Conservation (phyloP, 2,797 vertebrate species). For the Gambelia wislizenii region DNA sequence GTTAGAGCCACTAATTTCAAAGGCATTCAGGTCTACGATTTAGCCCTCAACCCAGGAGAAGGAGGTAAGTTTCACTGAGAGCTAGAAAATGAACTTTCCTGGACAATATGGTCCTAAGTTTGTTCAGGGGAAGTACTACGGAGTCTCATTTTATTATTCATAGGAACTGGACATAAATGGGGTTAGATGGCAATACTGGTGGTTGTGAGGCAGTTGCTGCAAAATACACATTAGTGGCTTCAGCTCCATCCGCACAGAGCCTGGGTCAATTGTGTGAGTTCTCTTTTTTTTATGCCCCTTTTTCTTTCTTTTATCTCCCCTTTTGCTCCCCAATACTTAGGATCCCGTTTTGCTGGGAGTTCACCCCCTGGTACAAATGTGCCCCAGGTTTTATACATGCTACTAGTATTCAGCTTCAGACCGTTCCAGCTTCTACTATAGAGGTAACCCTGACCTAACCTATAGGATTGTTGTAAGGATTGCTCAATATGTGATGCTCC, state of each 20-base stretch:
- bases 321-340: not conserved
- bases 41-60: not conserved
- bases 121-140: not conserved
- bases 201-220: not conserved
- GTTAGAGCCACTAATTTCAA: not conserved
- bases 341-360: not conserved
- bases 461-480: no score
- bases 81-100: not conserved
- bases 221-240: not conserved
- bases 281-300: not conserved
- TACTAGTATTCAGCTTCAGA: not conserved
- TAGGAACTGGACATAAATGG: not conserved
- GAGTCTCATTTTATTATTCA: not conserved
- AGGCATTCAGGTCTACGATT: not conserved
- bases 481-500: no score
- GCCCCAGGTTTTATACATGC: not conserved
- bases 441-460: not conserved
- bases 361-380: not conserved
- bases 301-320: no score
- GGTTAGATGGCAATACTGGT: not conserved
- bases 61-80: not conserved
- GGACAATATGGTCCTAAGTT: no score
- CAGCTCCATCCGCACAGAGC: not conserved
- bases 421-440: not conserved
- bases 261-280: not conserved